These are phyloP conservation scores for Sceloporus undulatus DNA, from an alignment of 2,113 vertebrate genomes.

Conservation along the genomic window DNA sequence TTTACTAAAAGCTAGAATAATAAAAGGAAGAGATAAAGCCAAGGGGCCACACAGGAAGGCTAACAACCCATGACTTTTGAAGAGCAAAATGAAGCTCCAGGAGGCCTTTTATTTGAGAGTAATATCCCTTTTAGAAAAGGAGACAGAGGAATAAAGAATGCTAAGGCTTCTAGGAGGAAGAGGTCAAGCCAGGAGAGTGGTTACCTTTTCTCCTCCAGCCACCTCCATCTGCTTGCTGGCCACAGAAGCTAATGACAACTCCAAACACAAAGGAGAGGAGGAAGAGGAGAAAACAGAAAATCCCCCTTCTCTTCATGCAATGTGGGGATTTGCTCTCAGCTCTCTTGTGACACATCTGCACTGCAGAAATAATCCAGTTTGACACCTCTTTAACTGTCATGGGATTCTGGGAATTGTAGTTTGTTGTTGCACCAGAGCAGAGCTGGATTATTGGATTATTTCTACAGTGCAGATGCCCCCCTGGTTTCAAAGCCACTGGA, in stretches of 20 bases:
- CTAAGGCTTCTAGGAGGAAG: background rate
- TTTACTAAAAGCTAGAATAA: conserved; percentile 57
- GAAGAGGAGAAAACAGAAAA: background rate
- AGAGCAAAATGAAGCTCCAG: conserved; percentile 26
- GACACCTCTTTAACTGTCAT: no score
- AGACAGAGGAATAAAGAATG: background rate
- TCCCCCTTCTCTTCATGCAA: background rate
- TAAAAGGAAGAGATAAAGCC: conserved; percentile 68
- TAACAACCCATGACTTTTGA: conserved; percentile 56
- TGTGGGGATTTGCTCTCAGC: no score
- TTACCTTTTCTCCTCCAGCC: background rate
- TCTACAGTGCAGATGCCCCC: no score
- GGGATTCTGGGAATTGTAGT: no score
- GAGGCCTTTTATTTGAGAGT: background rate
- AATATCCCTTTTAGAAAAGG: background rate
- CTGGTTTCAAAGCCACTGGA: no score
- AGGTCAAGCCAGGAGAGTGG: background rate
- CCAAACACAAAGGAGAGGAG: background rate
- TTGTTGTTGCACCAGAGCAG: no score
- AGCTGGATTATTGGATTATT: no score
- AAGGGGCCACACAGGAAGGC: conserved; percentile 53
- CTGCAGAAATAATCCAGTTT: no score
- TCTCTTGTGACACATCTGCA: no score
- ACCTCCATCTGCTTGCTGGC: background rate
- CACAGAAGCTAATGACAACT: background rate